Evolutionary conservation across 2,888 invertebrate species (phyloP).

Genomic region (Pseudolycoriella hygida): DNA sequence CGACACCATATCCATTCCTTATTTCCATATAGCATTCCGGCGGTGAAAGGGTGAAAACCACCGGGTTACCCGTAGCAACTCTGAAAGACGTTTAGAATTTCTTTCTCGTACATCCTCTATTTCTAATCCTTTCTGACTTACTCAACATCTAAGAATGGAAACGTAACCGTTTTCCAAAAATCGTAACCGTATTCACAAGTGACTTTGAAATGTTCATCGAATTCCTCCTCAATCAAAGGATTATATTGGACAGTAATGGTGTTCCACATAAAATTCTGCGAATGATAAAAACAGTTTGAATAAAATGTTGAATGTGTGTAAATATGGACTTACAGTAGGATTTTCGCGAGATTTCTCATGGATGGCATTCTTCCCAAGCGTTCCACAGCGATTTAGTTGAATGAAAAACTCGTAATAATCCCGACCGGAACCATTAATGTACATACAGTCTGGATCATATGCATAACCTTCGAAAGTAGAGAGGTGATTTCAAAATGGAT

Average conservation of each 20-base stretch:
- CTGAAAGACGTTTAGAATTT: constrained; percentile 33
- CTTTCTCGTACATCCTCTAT: too few species aligned
- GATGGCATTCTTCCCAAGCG: constrained; percentile 72
- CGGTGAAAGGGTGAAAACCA: constrained; percentile 80
- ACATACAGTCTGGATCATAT: constrained; percentile 87
- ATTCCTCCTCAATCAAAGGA: constrained; percentile 80
- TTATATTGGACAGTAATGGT: constrained; percentile 91
- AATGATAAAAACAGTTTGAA: constrained; percentile 9
- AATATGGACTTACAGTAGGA: constrained; percentile 45
- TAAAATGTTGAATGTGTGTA: constrained; percentile 5
- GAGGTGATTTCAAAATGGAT: not conserved
- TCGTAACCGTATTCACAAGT: constrained; percentile 93
- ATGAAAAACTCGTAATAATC: constrained; percentile 90
- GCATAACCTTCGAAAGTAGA: constrained; percentile 50
- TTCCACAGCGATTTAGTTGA: constrained; percentile 81
- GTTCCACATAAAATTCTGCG: constrained; percentile 93
- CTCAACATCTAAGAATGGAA: constrained; percentile 89
- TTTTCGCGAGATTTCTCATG: constrained; percentile 70
- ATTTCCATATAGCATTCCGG: constrained; percentile 96
- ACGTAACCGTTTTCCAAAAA: constrained; percentile 92
- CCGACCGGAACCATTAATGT: constrained; percentile 80
- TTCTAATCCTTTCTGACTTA: constrained; percentile 46
- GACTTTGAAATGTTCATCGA: constrained; percentile 89
- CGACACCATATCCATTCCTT: constrained; percentile 74
- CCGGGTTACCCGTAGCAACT: constrained; percentile 86